A percentile compares a stretch with the other conserved stretches of the same genome.
phyloP scores from a whole-genome alignment of 2,113 vertebrate species.

The Rhegmatorhina hoffmannsi region DNA sequence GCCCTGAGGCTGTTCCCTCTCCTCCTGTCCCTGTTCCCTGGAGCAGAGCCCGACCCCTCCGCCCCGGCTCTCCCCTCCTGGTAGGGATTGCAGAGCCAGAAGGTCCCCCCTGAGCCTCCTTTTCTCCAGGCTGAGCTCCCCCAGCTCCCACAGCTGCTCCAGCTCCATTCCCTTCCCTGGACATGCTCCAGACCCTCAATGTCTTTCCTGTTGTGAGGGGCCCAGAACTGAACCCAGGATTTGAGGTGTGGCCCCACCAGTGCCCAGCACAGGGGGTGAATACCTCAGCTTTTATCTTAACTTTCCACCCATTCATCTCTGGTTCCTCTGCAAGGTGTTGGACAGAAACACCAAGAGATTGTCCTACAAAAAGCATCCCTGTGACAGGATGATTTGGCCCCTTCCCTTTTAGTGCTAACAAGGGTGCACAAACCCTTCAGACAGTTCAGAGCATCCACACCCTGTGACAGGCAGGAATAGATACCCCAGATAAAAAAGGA shows the following conservation, averaged over 20 bases:
- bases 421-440: neutral
- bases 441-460: neutral
- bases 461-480: neutral
- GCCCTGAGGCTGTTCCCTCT: fast-evolving
- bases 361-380: neutral
- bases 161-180: neutral
- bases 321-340: neutral
- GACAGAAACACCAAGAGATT: neutral
- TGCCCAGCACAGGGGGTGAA: neutral
- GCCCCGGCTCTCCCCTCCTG: neutral
- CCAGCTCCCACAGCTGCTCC: neutral
- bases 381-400: neutral
- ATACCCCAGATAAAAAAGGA: neutral
- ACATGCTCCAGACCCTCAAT: neutral
- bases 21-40: neutral
- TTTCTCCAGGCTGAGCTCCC: neutral
- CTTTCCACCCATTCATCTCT: neutral
- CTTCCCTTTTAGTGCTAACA: neutral
- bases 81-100: neutral
- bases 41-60: neutral
- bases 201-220: fast-evolving
- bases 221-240: neutral
- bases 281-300: neutral
- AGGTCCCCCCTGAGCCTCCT: neutral
- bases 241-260: neutral